Percentiles rank a stretch among this genome's conserved stretches.
Conservation (phyloP, 2,888 invertebrate species). For the Ochlodes sylvanus region DNA sequence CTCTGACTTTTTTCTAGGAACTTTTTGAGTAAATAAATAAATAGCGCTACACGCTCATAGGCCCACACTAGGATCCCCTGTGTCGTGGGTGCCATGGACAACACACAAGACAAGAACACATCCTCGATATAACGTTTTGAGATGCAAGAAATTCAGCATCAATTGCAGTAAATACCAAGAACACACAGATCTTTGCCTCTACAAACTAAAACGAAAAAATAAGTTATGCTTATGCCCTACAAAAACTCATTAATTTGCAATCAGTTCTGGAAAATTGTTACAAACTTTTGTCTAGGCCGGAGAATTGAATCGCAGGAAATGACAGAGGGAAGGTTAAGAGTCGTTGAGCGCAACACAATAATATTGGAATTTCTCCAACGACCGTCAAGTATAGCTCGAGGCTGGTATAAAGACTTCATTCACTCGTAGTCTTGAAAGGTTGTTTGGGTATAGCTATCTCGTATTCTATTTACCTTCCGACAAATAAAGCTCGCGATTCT, state of each 20-base stretch:
- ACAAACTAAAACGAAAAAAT: no score
- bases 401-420: conserved; percentile 15
- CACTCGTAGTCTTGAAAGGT: neutral
- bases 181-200: no score
- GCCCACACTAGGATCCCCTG: no score
- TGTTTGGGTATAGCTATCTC: neutral
- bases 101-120: no score
- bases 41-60: no score
- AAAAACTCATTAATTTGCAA: conserved; percentile 51
- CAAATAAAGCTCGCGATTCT: neutral
- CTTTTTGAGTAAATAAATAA: no score
- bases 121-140: no score
- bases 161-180: no score
- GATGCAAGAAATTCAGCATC: no score
- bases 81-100: no score
- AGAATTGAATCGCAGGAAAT: conserved; percentile 50
- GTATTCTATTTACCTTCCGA: neutral
- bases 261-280: conserved; percentile 62
- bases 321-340: conserved; percentile 46
- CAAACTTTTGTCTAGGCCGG: conserved; percentile 61
- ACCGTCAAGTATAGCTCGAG: conserved; percentile 51
- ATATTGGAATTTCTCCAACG: conserved; percentile 53
- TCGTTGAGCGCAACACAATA: conserved; percentile 54
- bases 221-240: conserved; percentile 24
- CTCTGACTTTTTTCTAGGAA: no score